Conservation (phyloP, 2,113 vertebrate genomes). For the Cochlearius cochlearius region DNA sequence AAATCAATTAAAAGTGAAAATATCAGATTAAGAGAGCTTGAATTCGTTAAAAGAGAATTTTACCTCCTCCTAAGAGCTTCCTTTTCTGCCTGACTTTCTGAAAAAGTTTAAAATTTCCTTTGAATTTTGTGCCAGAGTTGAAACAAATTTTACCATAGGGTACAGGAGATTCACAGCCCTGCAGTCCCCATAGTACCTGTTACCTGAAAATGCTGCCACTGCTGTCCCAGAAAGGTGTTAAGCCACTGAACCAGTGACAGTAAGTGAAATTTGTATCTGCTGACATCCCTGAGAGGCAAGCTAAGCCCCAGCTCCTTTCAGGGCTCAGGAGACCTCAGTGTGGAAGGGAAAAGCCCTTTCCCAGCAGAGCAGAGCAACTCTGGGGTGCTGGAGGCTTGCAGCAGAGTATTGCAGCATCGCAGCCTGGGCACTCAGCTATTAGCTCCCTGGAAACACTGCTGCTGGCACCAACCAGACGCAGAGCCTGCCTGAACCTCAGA, state of each 20-base stretch:
- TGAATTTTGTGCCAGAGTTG: background rate
- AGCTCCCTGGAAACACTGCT: background rate
- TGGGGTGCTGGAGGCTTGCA: background rate
- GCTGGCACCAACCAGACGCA: rapidly evolving
- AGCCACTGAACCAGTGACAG: background rate
- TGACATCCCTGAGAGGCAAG: background rate
- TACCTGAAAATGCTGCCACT: background rate
- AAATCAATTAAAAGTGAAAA: background rate
- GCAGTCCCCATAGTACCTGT: background rate
- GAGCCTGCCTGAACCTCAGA: background rate
- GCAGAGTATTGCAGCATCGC: background rate
- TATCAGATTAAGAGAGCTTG: background rate
- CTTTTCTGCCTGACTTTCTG: background rate
- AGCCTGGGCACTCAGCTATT: background rate
- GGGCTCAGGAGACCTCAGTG: background rate
- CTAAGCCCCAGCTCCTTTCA: background rate
- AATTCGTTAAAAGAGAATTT: background rate
- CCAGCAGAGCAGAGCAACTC: background rate
- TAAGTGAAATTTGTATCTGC: background rate
- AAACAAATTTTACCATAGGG: background rate
- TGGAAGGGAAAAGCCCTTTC: background rate
- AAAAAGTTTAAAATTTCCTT: background rate
- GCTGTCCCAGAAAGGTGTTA: background rate
- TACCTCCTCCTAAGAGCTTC: background rate
- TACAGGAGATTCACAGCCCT: background rate